A percentile compares a stretch with the other conserved stretches of the same genome.
phyloP scores from a whole-genome alignment of 2,888 invertebrate genomes.

The Heliconius ethilla region DNA sequence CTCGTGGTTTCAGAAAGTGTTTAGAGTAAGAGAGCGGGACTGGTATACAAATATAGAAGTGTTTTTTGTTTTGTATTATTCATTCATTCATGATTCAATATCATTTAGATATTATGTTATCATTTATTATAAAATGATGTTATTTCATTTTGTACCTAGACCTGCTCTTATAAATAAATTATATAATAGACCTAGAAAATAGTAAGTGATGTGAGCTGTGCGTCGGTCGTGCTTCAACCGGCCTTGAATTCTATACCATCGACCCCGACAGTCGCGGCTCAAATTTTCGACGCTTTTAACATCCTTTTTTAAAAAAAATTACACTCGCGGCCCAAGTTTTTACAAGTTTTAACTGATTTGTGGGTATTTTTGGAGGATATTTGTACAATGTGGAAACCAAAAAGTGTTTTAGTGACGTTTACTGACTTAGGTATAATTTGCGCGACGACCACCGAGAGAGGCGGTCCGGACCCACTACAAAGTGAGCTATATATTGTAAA shows the following conservation, averaged over 20 bases:
- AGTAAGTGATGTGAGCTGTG: conserved; percentile 33
- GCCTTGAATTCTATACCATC: conserved; percentile 41
- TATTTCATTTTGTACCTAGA: neutral
- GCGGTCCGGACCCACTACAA: neutral
- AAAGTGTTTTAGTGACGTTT: conserved; percentile 66
- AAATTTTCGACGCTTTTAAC: conserved; percentile 51
- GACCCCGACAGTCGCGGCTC: conserved; percentile 38
- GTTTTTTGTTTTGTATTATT: neutral
- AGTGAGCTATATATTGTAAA: conserved; percentile 2
- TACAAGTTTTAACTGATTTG: conserved; percentile 41
- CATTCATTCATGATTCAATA: neutral
- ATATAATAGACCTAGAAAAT: conserved; percentile 1
- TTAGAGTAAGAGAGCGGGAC: conserved; percentile 13
- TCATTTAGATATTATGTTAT: neutral
- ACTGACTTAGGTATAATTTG: conserved; percentile 43
- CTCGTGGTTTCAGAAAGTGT: neutral
- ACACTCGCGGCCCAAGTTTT: conserved; percentile 44
- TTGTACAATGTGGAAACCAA: conserved; percentile 74
- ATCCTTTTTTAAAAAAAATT: conserved; percentile 24
- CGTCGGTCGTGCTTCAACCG: conserved; percentile 48
- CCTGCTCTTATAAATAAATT: conserved; percentile 16
- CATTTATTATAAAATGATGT: neutral
- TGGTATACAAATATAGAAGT: neutral
- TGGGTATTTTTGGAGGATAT: conserved; percentile 68
- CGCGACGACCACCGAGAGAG: conserved; percentile 34